Base-by-base conservation (phyloP, 1,140 invertebrate species). In the Zaprionus davidi region DNA sequence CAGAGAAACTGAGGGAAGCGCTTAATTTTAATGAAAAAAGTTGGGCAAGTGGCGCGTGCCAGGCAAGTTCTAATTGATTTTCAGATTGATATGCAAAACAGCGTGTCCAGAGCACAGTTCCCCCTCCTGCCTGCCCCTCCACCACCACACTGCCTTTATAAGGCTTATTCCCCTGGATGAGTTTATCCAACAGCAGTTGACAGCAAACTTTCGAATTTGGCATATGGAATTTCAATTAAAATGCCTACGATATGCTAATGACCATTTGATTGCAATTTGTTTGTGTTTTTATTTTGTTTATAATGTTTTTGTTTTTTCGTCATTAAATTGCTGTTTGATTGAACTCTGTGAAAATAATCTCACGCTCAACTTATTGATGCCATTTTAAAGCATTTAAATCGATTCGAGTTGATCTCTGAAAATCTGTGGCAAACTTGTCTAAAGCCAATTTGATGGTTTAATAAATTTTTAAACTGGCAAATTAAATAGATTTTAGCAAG, bases 81-180 rank as follows among this genome's bases (percentile, higher is more conserved):
- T 78, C 58, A 75, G 66, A 78, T 78, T 78, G 76, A 78, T 78
- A 78, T 78, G 76, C 76, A 78, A 78, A 78, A 70, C 71, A 78
- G 65, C 44, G 38, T 59, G 67, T 66, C 67, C 70, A 76, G 20
- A 76, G 13, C 15, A 28, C 11, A 26, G 24, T 13, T 13, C 17
- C 12, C 24, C 22, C 22, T 5, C 24, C 13, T 1, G 11, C 9
- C 31, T 34, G 31, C 9, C 15, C 9, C 28, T 26, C 2, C 24
- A 0, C 55, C 15, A 4, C n/a, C 26, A 7, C 9, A 11, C 31
- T 31, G 31, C 9, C 41, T 17, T 3, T 24, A 51, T 51, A 22
- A 24, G 46, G 7, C 36, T 28, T 36, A 65, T 58, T 13, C 44
- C 49, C 26, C 17, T 26, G 20, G 13, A 15, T 26, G 56, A 38